Conservation (phyloP, 2,113 vertebrate species). For the Haemorhous mexicanus region DNA sequence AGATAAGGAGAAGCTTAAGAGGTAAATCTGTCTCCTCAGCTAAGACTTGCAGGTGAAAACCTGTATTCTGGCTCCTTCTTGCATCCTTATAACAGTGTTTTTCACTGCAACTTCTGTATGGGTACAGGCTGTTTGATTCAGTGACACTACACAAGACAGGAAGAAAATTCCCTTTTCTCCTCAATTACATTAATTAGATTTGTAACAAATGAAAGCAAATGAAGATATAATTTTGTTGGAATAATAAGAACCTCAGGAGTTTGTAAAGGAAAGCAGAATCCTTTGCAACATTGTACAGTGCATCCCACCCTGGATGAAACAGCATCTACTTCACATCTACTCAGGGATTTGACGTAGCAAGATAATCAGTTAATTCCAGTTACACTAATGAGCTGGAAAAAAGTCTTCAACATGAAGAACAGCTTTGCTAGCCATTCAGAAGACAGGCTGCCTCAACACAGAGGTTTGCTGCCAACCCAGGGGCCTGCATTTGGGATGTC, state of each 20-base stretch:
- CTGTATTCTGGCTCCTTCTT: not conserved
- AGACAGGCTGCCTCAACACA: not conserved
- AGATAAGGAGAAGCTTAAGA: not conserved
- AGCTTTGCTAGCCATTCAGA: not conserved
- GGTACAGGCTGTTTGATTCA: not conserved
- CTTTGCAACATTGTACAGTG: not conserved
- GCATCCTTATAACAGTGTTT: not conserved
- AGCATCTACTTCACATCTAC: not conserved
- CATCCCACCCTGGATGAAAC: not conserved
- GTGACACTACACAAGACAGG: accelerated
- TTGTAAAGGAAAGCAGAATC: not conserved
- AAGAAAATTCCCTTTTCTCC: not conserved
- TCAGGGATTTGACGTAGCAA: not conserved
- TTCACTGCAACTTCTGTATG: not conserved
- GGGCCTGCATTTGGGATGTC: not conserved
- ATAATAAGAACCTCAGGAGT: not conserved
- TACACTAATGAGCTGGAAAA: not conserved
- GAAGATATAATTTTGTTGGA: not conserved
- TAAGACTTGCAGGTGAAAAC: not conserved
- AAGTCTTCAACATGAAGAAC: not conserved
- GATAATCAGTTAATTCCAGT: not conserved
- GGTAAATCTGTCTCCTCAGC: not conserved
- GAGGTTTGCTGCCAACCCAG: not conserved
- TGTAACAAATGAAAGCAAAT: not conserved
- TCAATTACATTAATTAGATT: not conserved